Base-by-base conservation (phyloP, 37 sponge, comb jelly and placozoan species). In the Halichondria panicea region DNA sequence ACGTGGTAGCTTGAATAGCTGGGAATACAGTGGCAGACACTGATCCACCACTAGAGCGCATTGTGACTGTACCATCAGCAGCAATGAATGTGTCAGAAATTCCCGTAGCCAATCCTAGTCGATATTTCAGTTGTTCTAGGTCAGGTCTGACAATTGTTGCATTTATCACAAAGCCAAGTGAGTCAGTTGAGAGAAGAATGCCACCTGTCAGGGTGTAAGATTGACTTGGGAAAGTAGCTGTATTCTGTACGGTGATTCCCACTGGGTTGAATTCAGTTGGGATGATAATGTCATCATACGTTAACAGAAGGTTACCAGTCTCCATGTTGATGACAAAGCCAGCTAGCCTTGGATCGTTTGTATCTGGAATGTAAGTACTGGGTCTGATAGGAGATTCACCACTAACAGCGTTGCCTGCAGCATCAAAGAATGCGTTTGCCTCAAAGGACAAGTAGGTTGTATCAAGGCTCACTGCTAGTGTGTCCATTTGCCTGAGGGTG, bases 271-370 rank as follows among this genome's bases (percentile, higher is more conserved):
- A 92, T 15, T 78, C 69, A 12, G 41, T 78, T 53, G 81, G 82
- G 30, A 54, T 68, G 32, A 92, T 77, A 60, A 95, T 84, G 57
- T 95, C 96, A 78, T 85, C 82, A 71, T 92, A 95, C n/a, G 90
- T 85, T 15, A 95, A 68, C 7, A 52, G 48, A 19, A 95, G 72
- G 9, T n/a, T 76, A 32, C 81, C 74, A 74, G 58, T 62, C 42
- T 95, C 81, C 90, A 95, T 86, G 65, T 92, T 89, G 21, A 95
- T 32, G 45, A 86, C 83, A 75, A 83, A 95, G 19, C 78, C 77
- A 41, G 65, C 61, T 4, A 95, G 81, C 24, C 43, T 73, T 70
- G 96, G 92, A 18, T 90, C 70, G 19, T 66, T 50, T 31, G 61
- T 55, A 55, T 89, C 92, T 35, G 41, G 46, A 35, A 74, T 43